Conservation (phyloP, 2,888 invertebrate genomes). For the Liodrosophila aerea region DNA sequence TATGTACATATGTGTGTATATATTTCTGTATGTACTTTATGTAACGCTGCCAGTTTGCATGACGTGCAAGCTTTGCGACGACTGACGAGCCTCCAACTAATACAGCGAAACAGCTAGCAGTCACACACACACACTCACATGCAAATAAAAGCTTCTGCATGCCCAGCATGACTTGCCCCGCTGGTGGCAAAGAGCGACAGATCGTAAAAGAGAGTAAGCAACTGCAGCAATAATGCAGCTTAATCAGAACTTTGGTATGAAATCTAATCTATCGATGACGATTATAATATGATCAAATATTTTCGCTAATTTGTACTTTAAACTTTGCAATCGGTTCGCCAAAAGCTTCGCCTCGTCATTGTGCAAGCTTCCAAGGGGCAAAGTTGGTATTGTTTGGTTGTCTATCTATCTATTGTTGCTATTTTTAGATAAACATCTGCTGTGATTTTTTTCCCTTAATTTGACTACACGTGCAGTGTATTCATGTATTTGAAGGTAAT, state of each 20-base stretch:
- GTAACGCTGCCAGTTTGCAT: constrained; percentile 47
- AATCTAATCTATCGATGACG: constrained; percentile 1
- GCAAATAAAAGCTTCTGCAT: not conserved
- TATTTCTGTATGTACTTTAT: constrained; percentile 19
- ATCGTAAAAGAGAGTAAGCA: no score
- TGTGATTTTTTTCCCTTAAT: constrained; percentile 2
- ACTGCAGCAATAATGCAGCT: no score
- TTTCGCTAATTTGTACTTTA: constrained; percentile 27
- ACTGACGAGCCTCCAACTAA: constrained; percentile 71
- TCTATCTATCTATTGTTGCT: constrained; percentile 1
- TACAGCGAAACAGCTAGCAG: constrained; percentile 26
- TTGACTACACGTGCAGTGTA: no score
- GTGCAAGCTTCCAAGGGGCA: constrained; percentile 17
- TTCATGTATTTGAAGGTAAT: constrained; percentile 53
- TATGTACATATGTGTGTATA: constrained; percentile 9
- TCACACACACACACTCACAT: not conserved
- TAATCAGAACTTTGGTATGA: no score
- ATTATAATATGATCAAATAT: constrained; percentile 4
- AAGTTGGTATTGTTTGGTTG: constrained; percentile 11
- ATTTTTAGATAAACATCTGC: constrained; percentile 23
- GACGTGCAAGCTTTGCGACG: constrained; percentile 39
- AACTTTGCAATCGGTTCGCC: constrained; percentile 38
- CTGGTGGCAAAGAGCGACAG: no score
- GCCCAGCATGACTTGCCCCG: not conserved
- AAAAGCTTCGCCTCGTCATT: constrained; percentile 12